These are phyloP conservation scores for Glyphotaelius pellucidus DNA, from an alignment of 2,888 invertebrate genomes.

Conservation along the genomic window DNA sequence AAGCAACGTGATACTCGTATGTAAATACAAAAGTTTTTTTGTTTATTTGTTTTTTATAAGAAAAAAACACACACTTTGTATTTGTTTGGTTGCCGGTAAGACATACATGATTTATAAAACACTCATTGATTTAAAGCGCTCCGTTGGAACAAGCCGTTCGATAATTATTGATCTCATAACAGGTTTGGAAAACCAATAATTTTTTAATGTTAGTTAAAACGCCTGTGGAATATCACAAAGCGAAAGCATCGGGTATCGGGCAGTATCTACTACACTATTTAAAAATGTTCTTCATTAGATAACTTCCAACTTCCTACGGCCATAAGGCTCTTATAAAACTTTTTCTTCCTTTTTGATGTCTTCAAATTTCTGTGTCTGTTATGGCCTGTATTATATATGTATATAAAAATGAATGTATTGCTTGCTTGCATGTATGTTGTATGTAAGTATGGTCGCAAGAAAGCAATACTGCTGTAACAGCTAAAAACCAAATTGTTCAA, in stretches of 20 bases:
- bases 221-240: not conserved
- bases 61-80: not conserved
- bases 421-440: too few relatives aligned
- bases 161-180: slow-evolving; percentile 48
- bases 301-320: not conserved
- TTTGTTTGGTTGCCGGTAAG: not conserved
- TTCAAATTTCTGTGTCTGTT: too few relatives aligned
- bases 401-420: too few relatives aligned
- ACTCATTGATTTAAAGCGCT: slow-evolving; percentile 60
- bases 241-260: not conserved
- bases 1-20: not conserved
- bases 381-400: too few relatives aligned
- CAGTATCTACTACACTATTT: not conserved
- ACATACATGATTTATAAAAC: slow-evolving; percentile 55
- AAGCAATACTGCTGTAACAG: too few relatives aligned
- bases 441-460: too few relatives aligned
- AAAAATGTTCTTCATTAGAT: not conserved
- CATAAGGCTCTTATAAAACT: too few relatives aligned
- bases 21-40: not conserved
- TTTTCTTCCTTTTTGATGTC: too few relatives aligned
- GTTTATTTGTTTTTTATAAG: not conserved
- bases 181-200: slow-evolving; percentile 21
- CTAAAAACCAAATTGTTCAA: too few relatives aligned
- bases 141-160: slow-evolving; percentile 34
- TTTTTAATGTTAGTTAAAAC: not conserved